Base-by-base conservation (phyloP, 2,797 vertebrate genomes). In the Alcedo atthis region DNA sequence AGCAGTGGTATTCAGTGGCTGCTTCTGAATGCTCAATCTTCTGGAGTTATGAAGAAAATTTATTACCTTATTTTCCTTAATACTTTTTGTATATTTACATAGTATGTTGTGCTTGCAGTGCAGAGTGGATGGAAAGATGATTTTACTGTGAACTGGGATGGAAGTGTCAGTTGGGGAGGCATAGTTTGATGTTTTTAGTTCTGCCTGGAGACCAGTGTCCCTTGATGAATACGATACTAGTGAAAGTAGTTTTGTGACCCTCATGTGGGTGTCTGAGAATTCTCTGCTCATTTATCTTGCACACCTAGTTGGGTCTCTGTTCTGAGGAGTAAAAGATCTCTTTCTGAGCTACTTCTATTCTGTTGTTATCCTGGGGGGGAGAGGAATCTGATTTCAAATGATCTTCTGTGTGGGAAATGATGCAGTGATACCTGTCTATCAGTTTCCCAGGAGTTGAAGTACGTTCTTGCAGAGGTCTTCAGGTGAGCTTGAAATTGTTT, bases 311-410 rank as follows among this genome's bases (percentile, higher is more conserved):
- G n/a, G 4, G 20, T 68, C 9, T 92, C 3, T 3, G 0, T 89
- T 90, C 42, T 77, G 32, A 77, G 45, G 6, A 40, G 11, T 43
- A 49, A 43, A 86, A 81, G 10, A 22, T 33, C 19, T 43, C 32
- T 92, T 94, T 92, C 30, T 82, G 30, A 20, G 49, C 26, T 89
- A 55, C 26, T 80, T 82, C 63, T 74, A 53, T 88, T 90, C 45
- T 87, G 7, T 77, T 79, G n/a, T 77, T 78, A 64, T 4, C 15
- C 14, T 48, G 4, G 1, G 4, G 37, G 11, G 46, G 74, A 55
- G 33, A 26, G 46, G 16, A 90, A 32, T 77, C 42, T 85, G 48
- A 28, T 82, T 89, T 87, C 78, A 81, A 70, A 54, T 58, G 19
- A 37, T 80, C 10, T 77, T 82, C 26, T 16, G 12, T 51, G 61